Evolutionary conservation across 2,797 vertebrate genomes (phyloP).

Genomic region (Anabas testudineus): DNA sequence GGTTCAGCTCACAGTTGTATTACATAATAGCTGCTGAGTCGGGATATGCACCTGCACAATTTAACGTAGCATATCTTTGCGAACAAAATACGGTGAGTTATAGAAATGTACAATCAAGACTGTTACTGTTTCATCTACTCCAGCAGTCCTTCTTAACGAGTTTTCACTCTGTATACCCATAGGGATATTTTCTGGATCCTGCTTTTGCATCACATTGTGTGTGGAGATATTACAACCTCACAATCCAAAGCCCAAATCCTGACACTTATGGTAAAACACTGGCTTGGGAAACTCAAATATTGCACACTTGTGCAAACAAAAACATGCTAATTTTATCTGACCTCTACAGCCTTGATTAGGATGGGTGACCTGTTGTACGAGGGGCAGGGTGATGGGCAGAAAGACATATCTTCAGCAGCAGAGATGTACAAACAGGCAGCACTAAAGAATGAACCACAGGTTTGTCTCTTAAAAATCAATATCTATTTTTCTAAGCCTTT

Average conservation of each 20-base stretch:
- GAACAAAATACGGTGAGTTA: conserved; percentile 82
- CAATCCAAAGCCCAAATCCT: conserved; percentile 76
- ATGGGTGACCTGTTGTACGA: conserved; percentile 87
- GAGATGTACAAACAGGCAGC: conserved; percentile 86
- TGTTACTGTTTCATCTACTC: neutral
- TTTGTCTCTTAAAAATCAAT: conserved; percentile 47
- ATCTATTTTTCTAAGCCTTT: conserved; percentile 4
- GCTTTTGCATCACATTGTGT: conserved; percentile 74
- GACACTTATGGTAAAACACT: conserved; percentile 77
- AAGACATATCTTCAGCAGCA: conserved; percentile 76
- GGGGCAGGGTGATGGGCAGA: conserved; percentile 51
- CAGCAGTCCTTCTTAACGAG: neutral
- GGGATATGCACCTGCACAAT: conserved; percentile 83
- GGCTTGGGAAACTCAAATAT: neutral
- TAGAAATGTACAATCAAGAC: neutral
- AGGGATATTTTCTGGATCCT: conserved; percentile 76
- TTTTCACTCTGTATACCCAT: conserved; percentile 4
- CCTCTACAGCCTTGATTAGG: conserved; percentile 79
- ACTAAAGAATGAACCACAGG: conserved; percentile 83
- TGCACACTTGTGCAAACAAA: neutral
- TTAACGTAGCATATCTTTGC: conserved; percentile 86
- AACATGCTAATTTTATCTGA: neutral
- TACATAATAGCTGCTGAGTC: conserved; percentile 85
- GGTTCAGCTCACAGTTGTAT: conserved; percentile 81
- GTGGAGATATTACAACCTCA: conserved; percentile 85